phyloP scores from a whole-genome alignment of 2,797 vertebrate genomes.

The Pteronotus mesoamericanus region DNA sequence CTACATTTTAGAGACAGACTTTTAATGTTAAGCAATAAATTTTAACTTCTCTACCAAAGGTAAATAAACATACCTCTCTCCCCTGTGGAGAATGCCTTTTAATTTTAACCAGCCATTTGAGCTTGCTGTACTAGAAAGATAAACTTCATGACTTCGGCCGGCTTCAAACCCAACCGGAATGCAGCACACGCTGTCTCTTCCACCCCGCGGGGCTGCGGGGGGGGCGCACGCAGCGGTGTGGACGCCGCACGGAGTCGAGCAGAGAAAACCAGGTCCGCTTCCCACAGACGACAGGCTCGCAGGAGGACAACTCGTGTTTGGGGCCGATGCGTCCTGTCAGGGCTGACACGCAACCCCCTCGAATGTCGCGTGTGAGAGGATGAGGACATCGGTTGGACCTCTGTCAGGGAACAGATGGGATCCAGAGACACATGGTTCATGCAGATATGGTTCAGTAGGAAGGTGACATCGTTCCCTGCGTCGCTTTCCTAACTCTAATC shows the following conservation, averaged over 20 bases:
- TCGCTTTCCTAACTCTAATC: conserved; percentile 42
- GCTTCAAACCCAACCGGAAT: background rate
- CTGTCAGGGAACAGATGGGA: conserved; percentile 61
- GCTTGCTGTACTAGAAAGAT: conserved; percentile 2
- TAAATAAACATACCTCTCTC: background rate
- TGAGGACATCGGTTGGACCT: conserved; percentile 55
- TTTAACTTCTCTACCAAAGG: background rate
- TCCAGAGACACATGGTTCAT: conserved; percentile 31
- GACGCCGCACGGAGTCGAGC: no score
- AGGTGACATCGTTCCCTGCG: conserved; percentile 47
- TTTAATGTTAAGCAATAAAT: conserved; percentile 2
- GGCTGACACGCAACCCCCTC: background rate
- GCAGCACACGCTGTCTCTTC: conserved; percentile 16
- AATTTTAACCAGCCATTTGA: background rate
- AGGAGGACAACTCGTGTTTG: background rate
- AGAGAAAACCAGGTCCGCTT: background rate
- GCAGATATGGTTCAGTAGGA: conserved; percentile 65
- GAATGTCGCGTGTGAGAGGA: conserved; percentile 36
- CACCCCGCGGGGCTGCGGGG: background rate
- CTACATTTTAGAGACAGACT: background rate
- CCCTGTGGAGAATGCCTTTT: background rate
- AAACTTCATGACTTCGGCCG: background rate
- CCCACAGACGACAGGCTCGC: background rate
- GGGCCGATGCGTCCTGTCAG: background rate
- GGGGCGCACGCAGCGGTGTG: background rate